Evolutionary conservation across 92 coral and sea anemone genomes (phyloP), one percentile per base, ranked within the genome.

Genomic region (Phymanthus crucifer): DNA sequence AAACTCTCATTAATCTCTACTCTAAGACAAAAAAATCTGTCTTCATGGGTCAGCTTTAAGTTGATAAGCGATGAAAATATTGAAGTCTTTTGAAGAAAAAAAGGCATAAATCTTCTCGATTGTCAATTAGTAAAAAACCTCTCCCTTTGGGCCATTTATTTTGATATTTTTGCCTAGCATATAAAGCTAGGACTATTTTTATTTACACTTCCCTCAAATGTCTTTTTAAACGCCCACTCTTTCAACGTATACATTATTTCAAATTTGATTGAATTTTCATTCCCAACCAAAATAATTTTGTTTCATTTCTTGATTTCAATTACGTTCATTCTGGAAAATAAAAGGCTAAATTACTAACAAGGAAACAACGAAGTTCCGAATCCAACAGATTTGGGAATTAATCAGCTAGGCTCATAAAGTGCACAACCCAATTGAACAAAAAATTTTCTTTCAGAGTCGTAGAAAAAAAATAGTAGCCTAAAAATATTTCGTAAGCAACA

Each of bases 231-330:
- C 68, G 68, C 68, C 68, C 68, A 61, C 68, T 61, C 68, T 61
- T 61, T 61, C 1, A 61, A 61, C 68, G 12, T 54, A 61, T 27
- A 29, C 38, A 64, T 77, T 77, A 64, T 77, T 77, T 65, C 72
- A 26, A 69, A 54, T 77, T 69, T 77, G 38, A 77, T 77, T 77
- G 72, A 37, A 77, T 77, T 77, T 77, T 77, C 81, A 37, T 23
- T 77, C 40, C 38, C 40, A 35, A 31, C 40, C 21, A 64, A 77
- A 35, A 77, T 61, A 61, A 77, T 61, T 77, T 77, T 61, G 40
- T 77, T 77, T 43, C 11, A 16, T 77, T 38, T 16, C 23, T 69
- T 32, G 18, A 27, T 77, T 40, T 77, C 81, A 77, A 64, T 77
- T 77, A 35, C 81, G n/a, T 9, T 19, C 46, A 77, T 64, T 77